Conservation (phyloP, 2,888 invertebrate genomes). For the Morpho deidamia region DNA sequence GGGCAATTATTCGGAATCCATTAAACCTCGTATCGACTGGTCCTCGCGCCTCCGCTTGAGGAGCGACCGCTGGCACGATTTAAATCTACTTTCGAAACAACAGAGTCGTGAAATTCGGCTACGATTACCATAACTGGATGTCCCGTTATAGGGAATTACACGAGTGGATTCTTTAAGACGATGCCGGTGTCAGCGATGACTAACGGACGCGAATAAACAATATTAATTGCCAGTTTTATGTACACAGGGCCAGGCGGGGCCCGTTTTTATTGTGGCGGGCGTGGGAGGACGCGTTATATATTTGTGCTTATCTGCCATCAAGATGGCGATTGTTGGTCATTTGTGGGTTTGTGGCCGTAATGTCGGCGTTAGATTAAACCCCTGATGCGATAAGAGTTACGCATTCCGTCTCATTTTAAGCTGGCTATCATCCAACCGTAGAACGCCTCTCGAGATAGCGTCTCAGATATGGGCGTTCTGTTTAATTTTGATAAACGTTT, state of each 20-base stretch:
- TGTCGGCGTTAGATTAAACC: slow-evolving; percentile 12
- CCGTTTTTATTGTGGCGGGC: slow-evolving; percentile 52
- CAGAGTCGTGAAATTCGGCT: slow-evolving; percentile 67
- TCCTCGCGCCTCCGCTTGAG: slow-evolving; percentile 29
- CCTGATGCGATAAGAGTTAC: slow-evolving; percentile 48
- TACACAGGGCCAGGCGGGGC: slow-evolving; percentile 49
- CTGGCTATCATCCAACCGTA: slow-evolving; percentile 63
- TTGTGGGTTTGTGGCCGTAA: slow-evolving; percentile 40
- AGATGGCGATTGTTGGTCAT: slow-evolving; percentile 59
- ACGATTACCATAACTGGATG: slow-evolving; percentile 74
- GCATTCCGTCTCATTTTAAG: slow-evolving; percentile 48
- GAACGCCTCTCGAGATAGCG: slow-evolving; percentile 44
- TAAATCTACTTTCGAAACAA: slow-evolving; percentile 66
- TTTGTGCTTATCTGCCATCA: slow-evolving; percentile 71
- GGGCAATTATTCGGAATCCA: slow-evolving; percentile 41
- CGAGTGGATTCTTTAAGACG: slow-evolving; percentile 62
- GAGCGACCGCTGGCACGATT: slow-evolving; percentile 39
- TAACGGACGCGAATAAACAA: slow-evolving; percentile 72
- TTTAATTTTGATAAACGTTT: slow-evolving; percentile 21
- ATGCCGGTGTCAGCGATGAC: slow-evolving; percentile 59
- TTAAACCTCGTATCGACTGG: slow-evolving; percentile 29
- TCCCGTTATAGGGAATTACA: slow-evolving; percentile 73
- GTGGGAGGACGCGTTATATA: slow-evolving; percentile 71
- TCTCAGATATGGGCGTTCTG: slow-evolving; percentile 40
- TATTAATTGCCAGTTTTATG: slow-evolving; percentile 67